Base-by-base conservation (phyloP, 2,888 invertebrate genomes). In the Nowickia ferox region DNA sequence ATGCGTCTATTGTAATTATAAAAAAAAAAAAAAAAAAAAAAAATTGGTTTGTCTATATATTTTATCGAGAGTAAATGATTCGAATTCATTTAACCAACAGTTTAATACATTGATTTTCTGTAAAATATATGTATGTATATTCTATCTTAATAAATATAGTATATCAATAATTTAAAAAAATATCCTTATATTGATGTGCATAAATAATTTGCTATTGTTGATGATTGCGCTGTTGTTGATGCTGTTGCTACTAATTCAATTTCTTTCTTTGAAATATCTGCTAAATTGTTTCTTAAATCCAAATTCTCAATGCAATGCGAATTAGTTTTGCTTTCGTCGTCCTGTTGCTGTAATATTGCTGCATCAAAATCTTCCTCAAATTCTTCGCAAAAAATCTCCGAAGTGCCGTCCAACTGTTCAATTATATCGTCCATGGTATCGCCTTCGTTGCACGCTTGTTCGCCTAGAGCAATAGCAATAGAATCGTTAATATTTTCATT, bases 341-440 rank as follows among this genome's bases (percentile, higher is more conserved):
- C 11, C 11, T 48, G 17, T 10, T 61, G 51, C 5, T 59, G 59
- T 13, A 44, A 6, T 17, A 75, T 68, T 38, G 1, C 11, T 22
- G 13, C 19, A 15, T 76, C 75, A 48, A 71, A 74, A 40, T 72
- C 78, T 69, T 75, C 81, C 66, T 87, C 77, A 22, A 88, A 87
- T 13, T 88, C 87, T 53, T 88, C 88, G n/a, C 74, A 83, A 1
- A 88, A 48, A 15, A 88, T 66, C 81, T 92, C 92, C 5, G 81
- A 78, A 8, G 90, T 89, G 22, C 91, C 91, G 90, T 93, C 90
- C 83, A 92, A 88, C 88, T 93, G 90, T 88, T 92, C 90, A 44
- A 92, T 92, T 22, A 92, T 92, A 84, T 92, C 92, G 76, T 92
- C 92, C 80, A 92, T 91, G 6, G 92, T 89, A 84, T 91, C 91